Conservation (phyloP, 2,113 vertebrate species). For the Spheniscus mendiculus region DNA sequence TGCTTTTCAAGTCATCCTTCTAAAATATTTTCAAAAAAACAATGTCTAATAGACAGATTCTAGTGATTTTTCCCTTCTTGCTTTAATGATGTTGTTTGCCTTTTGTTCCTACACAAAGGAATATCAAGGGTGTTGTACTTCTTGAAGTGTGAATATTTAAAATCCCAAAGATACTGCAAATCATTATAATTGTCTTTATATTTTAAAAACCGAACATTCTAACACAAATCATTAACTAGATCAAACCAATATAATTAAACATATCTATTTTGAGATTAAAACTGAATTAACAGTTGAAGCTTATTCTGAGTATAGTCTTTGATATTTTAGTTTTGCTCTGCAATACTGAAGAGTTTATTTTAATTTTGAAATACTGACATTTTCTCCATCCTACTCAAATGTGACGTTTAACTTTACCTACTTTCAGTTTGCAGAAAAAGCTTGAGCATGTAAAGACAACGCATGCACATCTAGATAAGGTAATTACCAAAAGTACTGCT, state of each 20-base stretch:
- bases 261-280: neutral
- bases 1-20: neutral
- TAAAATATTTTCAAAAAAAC: neutral
- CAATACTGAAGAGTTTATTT: neutral
- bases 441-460: conserved; percentile 78
- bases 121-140: neutral
- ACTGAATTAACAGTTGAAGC: neutral
- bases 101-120: neutral
- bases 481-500: conserved; percentile 60
- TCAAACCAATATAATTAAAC: neutral
- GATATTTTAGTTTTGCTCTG: neutral
- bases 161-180: neutral
- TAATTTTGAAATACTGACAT: neutral
- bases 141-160: neutral
- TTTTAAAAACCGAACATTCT: neutral
- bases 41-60: neutral
- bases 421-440: conserved; percentile 87
- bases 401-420: neutral
- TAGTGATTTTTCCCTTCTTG: neutral
- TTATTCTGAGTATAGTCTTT: neutral
- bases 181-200: neutral
- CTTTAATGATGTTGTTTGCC: neutral
- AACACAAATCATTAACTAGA: neutral
- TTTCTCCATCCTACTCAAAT: neutral
- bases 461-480: conserved; percentile 92